Evolutionary conservation across 1,140 invertebrate genomes (phyloP), one percentile per base, ranked within the genome.

Genomic region (Drosophila pectinifera): DNA sequence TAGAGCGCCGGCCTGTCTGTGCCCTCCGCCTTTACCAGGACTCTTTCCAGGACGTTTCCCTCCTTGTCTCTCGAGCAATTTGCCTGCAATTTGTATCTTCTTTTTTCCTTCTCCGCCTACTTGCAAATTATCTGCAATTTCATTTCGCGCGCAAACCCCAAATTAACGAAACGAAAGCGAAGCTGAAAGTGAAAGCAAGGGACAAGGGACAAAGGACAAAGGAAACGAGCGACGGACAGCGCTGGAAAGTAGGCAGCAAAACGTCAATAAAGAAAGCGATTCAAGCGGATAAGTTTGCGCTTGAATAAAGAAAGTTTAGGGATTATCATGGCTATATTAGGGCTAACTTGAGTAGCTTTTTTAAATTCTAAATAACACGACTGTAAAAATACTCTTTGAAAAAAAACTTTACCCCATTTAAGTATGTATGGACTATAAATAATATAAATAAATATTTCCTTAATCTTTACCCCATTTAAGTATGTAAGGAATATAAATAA

Each of bases 91-190:
- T 81, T 81, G 78, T 67, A 69, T 73, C 57, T 39, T 41, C 72
- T 72, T 39, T n/a, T n/a, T 54, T 39, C 20, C 75, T 58, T 39
- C 48, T 36, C 78, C 78, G 61, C 65, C 73, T 58, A 80, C 61
- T 59, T 76, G 51, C 78, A 75, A 76, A 76, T 73, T 80, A 68
- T 80, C 64, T 63, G 73, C 78, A 73, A 76, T 80, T 80, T 81
- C 28, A 68, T 80, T 81, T 76, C 48, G 65, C 55, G 41, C 36
- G 36, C 20, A 16, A 58, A 58, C 56, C 54, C 53, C 41, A 73
- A 80, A 73, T 68, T 61, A 61, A 61, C 31, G 58, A 38, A 59
- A 73, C 56, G 53, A 48, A 65, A 64, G 42, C 38, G 42, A 76
- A 76, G 64, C 73, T 64, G 38, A 51, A 56, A 36, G 20, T 28